Conservation (phyloP, 2,113 vertebrate species). For the Ariopsis seemanni region DNA sequence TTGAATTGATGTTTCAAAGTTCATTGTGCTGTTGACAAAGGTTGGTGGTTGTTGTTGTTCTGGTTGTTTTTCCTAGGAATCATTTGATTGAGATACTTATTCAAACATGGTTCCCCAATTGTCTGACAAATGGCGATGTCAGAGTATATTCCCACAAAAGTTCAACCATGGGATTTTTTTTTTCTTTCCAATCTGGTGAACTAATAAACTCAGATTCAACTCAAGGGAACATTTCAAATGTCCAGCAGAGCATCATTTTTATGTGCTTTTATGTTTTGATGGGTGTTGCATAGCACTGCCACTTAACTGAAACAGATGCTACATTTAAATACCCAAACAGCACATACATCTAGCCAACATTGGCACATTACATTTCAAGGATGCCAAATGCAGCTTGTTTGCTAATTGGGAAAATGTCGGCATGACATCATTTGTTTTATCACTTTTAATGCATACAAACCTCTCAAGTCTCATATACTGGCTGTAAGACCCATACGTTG, state of each 20-base stretch:
- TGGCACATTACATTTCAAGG: not conserved
- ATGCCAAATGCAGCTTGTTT: constrained; percentile 1
- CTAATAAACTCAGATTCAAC: not conserved
- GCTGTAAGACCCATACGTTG: not conserved
- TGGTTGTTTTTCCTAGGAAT: not conserved
- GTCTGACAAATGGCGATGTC: not conserved
- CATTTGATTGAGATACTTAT: not conserved
- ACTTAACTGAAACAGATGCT: not conserved
- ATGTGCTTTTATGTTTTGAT: not conserved
- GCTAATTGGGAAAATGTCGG: constrained; percentile 1
- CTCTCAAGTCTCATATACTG: not conserved
- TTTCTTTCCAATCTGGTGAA: not conserved
- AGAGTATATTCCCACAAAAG: not conserved
- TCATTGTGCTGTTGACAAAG: not conserved
- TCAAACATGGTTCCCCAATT: not conserved
- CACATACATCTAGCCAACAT: not conserved
- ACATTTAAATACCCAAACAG: not conserved
- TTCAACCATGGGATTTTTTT: not conserved
- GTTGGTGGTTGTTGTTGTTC: not conserved
- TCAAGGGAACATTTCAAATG: not conserved
- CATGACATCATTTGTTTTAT: not conserved
- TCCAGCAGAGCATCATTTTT: not conserved
- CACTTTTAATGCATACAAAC: not conserved
- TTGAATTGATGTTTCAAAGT: not conserved
- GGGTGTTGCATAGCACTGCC: not conserved